Percentiles rank a stretch among this genome's conserved stretches.
These are phyloP conservation scores for Timema podura DNA, from an alignment of 2,888 invertebrate species.

Conservation along the genomic window DNA sequence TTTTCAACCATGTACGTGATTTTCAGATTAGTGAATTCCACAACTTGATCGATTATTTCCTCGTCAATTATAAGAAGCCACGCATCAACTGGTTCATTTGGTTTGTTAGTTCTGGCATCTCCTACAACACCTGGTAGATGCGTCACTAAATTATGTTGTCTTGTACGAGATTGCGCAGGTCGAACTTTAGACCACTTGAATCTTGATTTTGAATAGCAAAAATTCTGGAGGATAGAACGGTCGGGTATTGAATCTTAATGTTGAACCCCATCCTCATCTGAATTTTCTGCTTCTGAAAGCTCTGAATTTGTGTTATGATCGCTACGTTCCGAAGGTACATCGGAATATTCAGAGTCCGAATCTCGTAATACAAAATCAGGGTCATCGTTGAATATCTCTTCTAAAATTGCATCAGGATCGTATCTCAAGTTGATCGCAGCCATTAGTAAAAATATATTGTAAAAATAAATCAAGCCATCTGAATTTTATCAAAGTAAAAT, in stretches of 20 bases:
- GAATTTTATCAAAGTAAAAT: too few species aligned
- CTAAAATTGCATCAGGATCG: background rate
- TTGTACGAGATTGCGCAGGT: background rate
- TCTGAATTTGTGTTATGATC: background rate
- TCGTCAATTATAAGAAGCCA: constrained; percentile 9
- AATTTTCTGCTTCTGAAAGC: background rate
- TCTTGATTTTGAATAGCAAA: background rate
- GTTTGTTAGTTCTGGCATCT: background rate
- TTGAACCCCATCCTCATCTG: background rate
- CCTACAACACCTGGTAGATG: constrained; percentile 15
- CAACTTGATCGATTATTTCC: constrained; percentile 10
- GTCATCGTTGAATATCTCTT: too few species aligned
- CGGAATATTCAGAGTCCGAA: background rate
- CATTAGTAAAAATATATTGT: background rate
- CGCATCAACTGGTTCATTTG: background rate
- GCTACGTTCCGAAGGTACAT: background rate
- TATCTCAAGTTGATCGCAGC: background rate
- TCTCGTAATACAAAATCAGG: background rate
- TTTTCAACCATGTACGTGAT: constrained; percentile 5
- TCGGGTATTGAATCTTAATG: background rate
- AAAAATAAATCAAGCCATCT: too few species aligned
- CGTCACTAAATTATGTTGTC: constrained; percentile 1
- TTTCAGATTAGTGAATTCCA: constrained; percentile 9
- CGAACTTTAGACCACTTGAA: constrained; percentile 14
- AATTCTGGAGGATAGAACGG: background rate